phyloP scores from a whole-genome alignment of 2,797 vertebrate genomes.

The Capromys pilorides region DNA sequence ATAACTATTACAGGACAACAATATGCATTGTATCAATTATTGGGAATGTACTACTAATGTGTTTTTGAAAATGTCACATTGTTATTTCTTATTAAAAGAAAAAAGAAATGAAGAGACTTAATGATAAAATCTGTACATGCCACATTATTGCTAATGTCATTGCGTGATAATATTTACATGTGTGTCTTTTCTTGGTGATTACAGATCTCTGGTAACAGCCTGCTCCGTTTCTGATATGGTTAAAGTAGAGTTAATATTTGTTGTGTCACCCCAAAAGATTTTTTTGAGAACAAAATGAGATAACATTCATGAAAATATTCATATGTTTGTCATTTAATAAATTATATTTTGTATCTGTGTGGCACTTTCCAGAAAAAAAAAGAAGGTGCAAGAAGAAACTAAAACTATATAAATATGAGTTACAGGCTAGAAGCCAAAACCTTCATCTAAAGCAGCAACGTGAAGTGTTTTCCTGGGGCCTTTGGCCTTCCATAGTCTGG shows the following conservation, averaged over 20 bases:
- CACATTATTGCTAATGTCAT: not conserved
- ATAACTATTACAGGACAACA: too few relatives aligned
- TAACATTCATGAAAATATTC: constrained; percentile 7
- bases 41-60: too few relatives aligned
- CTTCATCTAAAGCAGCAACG: not conserved
- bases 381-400: not conserved
- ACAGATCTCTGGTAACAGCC: not conserved
- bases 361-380: constrained; percentile 14
- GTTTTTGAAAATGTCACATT: too few relatives aligned
- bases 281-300: not conserved
- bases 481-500: not conserved
- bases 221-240: not conserved
- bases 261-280: not conserved
- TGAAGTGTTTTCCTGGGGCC: not conserved
- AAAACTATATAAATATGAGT: not conserved
- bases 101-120: constrained; percentile 24
- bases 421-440: not conserved
- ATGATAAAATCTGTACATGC: constrained; percentile 12
- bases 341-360: not conserved
- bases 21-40: too few relatives aligned
- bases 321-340: not conserved
- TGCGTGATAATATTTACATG: not conserved
- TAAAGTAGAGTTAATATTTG: not conserved
- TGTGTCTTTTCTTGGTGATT: not conserved
- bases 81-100: too few relatives aligned